These are phyloP conservation scores for Choristoneura rosaceana DNA, from an alignment of 2,888 invertebrate species.

Conservation along the genomic window DNA sequence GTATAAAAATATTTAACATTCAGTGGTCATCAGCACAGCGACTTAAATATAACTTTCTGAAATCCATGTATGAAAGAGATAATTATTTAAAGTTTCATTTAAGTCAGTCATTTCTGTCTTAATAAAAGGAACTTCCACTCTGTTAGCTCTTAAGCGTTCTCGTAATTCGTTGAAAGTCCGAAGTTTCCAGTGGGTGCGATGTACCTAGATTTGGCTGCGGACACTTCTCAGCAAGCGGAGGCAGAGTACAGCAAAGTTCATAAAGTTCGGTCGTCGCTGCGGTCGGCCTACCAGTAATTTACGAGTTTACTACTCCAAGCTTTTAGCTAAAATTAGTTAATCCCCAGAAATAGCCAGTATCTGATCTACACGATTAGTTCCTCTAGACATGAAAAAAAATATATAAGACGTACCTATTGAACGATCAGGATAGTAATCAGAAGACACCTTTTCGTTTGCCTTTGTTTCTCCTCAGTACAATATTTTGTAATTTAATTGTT, in stretches of 20 bases:
- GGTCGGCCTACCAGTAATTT: conserved; percentile 69
- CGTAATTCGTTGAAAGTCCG: conserved; percentile 28
- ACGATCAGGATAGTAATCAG: not conserved
- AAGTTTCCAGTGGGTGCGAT: conserved; percentile 26
- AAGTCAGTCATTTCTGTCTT: conserved; percentile 19
- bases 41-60: not conserved
- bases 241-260: conserved; percentile 51
- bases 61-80: not conserved
- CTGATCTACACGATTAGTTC: conserved; percentile 4
- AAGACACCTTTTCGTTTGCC: not conserved
- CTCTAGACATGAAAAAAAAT: not conserved
- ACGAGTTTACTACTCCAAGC: conserved; percentile 60
- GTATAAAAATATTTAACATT: not conserved
- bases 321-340: conserved; percentile 61
- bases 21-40: not conserved
- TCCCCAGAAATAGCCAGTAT: conserved; percentile 51
- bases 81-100: not conserved
- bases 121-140: conserved; percentile 23
- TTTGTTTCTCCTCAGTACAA: not conserved
- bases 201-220: conserved; percentile 43
- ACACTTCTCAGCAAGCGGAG: conserved; percentile 37
- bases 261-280: conserved; percentile 54
- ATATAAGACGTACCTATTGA: not conserved
- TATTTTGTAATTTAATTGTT: conserved; percentile 12
- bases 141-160: conserved; percentile 21